Evolutionary conservation across 2,113 vertebrate species (phyloP).

Genomic region (Cercopithecus mona): DNA sequence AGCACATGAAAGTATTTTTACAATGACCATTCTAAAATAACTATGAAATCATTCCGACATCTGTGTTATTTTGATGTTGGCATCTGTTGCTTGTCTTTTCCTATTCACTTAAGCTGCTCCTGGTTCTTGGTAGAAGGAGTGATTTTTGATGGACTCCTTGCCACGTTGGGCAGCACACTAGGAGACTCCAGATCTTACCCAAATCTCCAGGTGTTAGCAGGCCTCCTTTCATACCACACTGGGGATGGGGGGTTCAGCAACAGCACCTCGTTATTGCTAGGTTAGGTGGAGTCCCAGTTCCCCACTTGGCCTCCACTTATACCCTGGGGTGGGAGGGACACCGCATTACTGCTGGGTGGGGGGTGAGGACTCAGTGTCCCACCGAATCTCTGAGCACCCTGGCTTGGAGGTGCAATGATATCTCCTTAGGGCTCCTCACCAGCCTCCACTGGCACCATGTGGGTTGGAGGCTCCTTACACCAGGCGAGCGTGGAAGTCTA

Average conservation of each 20-base stretch:
- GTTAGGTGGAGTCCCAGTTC: background rate
- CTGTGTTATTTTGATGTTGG: background rate
- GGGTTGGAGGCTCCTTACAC: background rate
- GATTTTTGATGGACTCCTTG: background rate
- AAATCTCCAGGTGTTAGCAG: background rate
- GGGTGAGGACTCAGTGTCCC: background rate
- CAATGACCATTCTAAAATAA: background rate
- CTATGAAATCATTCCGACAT: background rate
- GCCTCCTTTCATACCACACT: background rate
- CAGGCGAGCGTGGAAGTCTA: background rate
- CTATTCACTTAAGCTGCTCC: background rate
- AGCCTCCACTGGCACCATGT: background rate
- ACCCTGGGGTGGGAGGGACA: background rate
- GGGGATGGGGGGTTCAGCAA: background rate
- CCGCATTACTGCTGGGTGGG: rapidly evolving
- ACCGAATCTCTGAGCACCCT: background rate
- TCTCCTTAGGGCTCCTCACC: background rate
- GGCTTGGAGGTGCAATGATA: background rate
- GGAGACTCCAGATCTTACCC: background rate
- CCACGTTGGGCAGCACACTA: no score
- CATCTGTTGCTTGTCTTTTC: background rate
- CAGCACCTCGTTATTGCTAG: background rate
- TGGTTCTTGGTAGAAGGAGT: background rate
- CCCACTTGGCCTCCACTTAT: background rate
- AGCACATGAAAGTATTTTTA: background rate